Conservation (phyloP, 2,888 invertebrate genomes). For the Trichogramma evanescens region DNA sequence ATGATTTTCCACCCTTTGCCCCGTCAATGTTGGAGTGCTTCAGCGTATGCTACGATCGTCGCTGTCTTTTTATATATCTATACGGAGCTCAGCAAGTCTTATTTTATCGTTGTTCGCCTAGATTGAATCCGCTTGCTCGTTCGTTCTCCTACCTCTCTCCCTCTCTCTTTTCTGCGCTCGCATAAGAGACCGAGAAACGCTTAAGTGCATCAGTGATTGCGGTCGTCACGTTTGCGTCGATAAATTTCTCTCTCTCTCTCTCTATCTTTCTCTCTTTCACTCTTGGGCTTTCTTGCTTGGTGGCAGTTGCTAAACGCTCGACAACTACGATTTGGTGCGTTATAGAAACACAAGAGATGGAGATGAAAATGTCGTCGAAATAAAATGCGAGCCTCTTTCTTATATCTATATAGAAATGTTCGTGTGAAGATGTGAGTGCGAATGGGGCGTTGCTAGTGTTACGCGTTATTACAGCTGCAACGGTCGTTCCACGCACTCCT, state of each 20-base stretch:
- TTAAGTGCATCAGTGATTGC: too few species aligned
- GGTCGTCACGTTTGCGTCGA: too few species aligned
- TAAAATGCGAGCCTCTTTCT: background rate
- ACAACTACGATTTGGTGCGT: too few species aligned
- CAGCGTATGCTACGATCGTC: too few species aligned
- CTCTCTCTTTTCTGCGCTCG: background rate
- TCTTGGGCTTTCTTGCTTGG: background rate
- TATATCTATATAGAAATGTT: too few species aligned
- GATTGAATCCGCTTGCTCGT: background rate
- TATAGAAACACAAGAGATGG: too few species aligned
- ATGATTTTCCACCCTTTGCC: too few species aligned
- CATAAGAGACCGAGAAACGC: background rate
- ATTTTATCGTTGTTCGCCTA: constrained; percentile 1
- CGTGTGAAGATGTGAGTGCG: background rate
- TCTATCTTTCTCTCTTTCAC: background rate
- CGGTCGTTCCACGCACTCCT: background rate
- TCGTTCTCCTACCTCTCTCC: background rate
- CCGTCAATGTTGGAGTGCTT: too few species aligned
- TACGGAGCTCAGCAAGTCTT: constrained; percentile 1
- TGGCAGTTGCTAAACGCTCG: background rate
- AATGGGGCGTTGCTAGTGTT: background rate
- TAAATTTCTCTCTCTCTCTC: constrained; percentile 9
- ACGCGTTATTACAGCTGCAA: background rate
- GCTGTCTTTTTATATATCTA: too few species aligned
- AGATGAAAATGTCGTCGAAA: too few species aligned